Evolutionary conservation across 2,797 vertebrate genomes (phyloP), one percentile per base, ranked within the genome.

Genomic region (Gymnoscopelus braueri): DNA sequence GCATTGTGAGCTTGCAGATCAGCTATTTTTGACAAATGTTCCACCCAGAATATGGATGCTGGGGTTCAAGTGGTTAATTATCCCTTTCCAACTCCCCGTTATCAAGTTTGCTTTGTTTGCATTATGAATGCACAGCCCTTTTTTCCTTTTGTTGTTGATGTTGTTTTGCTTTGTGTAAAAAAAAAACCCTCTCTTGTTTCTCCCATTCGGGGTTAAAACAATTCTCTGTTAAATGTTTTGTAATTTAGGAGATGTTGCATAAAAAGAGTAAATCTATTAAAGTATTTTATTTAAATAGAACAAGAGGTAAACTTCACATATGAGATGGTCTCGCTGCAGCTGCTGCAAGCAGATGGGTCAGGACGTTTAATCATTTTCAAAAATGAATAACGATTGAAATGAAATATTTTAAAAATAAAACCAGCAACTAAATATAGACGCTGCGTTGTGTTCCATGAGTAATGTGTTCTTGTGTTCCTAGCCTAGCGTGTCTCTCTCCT

Each of bases 391-490:
- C 92, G 86, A 94, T 93, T 94, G 95, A 96, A 97, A 97, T 97
- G 95, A 98, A 93, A 96, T 98, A 98, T 99, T 99, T 98, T 97
- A 97, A 98, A 98, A 96, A 97, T 97, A 93, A 94, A 93, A 90
- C 77, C 80, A 91, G 79, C 87, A 89, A 91, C 89, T 89, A 90
- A 91, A 89, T 69, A 85, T 90, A 77, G 83, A 87, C 86, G 90
- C 87, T 83, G 84, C 79, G 84, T 89, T 93, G 88, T 93, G 89
- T 92, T 91, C 87, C 87, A 80, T 90, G 87, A 90, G 84, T 92
- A 77, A 79, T 86, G 77, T 85, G 86, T 91, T 91, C 81, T 79
- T 90, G 86, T 90, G 82, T 92, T 44, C 86, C 84, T 78, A 87
- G 84, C 84, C 80, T 88, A 89, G 85, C 56, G 67, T 90, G 87